phyloP scores from a whole-genome alignment of 2,888 invertebrate genomes.

The Elmis aenea region DNA sequence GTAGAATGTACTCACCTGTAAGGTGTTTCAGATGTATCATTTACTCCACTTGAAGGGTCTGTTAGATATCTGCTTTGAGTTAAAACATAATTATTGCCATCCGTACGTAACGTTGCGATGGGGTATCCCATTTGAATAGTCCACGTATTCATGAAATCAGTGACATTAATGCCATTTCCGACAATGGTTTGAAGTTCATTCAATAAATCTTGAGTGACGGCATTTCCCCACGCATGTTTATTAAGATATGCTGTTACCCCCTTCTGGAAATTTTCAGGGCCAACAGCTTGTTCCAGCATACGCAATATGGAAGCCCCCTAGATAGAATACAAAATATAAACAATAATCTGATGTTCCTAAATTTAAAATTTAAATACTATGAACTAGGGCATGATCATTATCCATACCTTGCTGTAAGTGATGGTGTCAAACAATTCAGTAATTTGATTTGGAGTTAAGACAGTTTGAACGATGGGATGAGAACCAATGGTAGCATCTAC shows the following conservation, averaged over 20 bases:
- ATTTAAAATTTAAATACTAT: background rate
- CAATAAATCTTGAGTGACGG: constrained; percentile 75
- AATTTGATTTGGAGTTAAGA: constrained; percentile 82
- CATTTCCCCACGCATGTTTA: constrained; percentile 65
- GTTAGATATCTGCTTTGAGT: constrained; percentile 73
- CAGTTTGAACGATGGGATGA: constrained; percentile 84
- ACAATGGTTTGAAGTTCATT: constrained; percentile 58
- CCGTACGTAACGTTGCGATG: constrained; percentile 58
- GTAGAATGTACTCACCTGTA: constrained; percentile 40
- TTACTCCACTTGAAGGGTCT: constrained; percentile 57
- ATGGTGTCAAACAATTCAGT: constrained; percentile 88
- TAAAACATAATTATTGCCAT: constrained; percentile 51
- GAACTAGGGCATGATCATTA: too few relatives aligned
- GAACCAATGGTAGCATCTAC: constrained; percentile 77
- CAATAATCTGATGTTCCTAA: constrained; percentile 1
- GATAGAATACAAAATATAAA: constrained; percentile 24
- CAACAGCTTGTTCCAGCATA: constrained; percentile 82
- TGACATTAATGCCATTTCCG: constrained; percentile 50
- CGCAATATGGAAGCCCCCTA: constrained; percentile 82
- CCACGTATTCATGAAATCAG: constrained; percentile 77
- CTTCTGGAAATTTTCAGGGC: constrained; percentile 62
- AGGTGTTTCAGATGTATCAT: constrained; percentile 46
- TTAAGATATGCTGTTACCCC: constrained; percentile 73
- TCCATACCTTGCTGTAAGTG: constrained; percentile 78
- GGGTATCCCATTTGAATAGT: constrained; percentile 87